These are phyloP conservation scores for Paramormyrops hopkinsi DNA, from an alignment of 2,797 vertebrate species.

Conservation along the genomic window DNA sequence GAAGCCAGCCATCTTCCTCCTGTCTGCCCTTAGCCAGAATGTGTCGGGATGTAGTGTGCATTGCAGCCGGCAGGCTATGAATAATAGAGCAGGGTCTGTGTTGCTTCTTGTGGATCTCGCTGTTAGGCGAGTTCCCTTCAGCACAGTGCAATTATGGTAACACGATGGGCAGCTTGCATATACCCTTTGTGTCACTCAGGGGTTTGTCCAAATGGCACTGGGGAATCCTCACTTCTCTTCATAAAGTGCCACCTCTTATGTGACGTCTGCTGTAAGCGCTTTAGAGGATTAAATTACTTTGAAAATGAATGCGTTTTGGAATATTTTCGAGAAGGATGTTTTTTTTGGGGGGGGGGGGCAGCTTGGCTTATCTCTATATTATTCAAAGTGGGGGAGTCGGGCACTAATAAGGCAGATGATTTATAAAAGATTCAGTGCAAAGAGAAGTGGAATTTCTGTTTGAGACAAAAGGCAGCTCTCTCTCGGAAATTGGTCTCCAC, in stretches of 20 bases:
- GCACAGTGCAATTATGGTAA: constrained; percentile 40
- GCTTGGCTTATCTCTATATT: neutral
- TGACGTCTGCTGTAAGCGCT: neutral
- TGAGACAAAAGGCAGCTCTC: neutral
- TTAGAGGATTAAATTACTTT: neutral
- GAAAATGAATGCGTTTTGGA: neutral
- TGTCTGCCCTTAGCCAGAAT: constrained; percentile 63
- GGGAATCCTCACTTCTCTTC: neutral
- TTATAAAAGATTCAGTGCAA: neutral
- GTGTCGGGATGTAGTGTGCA: constrained; percentile 45
- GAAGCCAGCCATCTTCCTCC: constrained; percentile 36
- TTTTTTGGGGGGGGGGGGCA: neutral
- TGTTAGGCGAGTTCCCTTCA: constrained; percentile 43
- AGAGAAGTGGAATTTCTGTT: neutral
- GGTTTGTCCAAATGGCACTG: neutral
- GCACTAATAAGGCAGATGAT: neutral
- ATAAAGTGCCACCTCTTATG: neutral
- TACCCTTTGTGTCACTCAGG: neutral
- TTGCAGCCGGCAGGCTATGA: constrained; percentile 50
- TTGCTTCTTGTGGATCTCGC: constrained; percentile 45
- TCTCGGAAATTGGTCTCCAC: neutral
- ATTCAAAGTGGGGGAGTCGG: neutral
- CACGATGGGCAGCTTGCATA: constrained; percentile 25
- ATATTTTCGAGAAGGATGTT: neutral
- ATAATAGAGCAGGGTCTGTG: constrained; percentile 52